Evolutionary conservation across 2,888 invertebrate species (phyloP), one percentile per base, ranked within the genome.

Genomic region (Macrostomum cliftonense): DNA sequence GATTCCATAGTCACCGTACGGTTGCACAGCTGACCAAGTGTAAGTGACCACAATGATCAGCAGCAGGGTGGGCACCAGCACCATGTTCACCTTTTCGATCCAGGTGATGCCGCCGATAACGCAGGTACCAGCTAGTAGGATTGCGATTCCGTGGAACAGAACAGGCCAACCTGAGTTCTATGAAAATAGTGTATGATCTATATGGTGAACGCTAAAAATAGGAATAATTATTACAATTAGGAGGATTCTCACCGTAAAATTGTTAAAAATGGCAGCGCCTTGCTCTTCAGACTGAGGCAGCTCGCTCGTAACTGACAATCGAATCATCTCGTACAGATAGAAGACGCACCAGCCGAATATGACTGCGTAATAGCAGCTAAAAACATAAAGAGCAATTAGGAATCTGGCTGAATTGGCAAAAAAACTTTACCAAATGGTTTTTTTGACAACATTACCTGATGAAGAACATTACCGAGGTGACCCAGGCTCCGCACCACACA

Each of bases 331-430:
- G 19, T 57, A 50, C 20, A 58, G 52, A 53, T 64, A 65, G 52
- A 63, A 64, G 46, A 63, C 58, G 53, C 64, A 65, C 65, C 65
- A 65, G 1, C 65, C 65, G 11, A 63, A 52, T 4, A 65, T 59
- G 13, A 65, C 65, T 2, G 62, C 56, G 49, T 65, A 65, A 52
- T 59, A 65, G 52, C 59, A 59, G 17, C 65, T 65, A 58, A 17
- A 54, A 2, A 12, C 5, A 7, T 28, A 9, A 28, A 28, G 28
- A 28, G 28, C 9, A 28, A 28, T 28, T n/a, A n/a, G n/a, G 28
- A 28, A 28, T 28, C 4, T 28, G 28, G 9, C 4, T 28, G 28
- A 28, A 28, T 28, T 28, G 28, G 5, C 28, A 28, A 28, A 28
- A 28, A 28, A 28, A 7, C 28, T 4, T 7, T 28, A 7, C 28